Evolutionary conservation across 1,140 invertebrate species (phyloP), one percentile per base, ranked within the genome.

Genomic region (Orchesella cincta): DNA sequence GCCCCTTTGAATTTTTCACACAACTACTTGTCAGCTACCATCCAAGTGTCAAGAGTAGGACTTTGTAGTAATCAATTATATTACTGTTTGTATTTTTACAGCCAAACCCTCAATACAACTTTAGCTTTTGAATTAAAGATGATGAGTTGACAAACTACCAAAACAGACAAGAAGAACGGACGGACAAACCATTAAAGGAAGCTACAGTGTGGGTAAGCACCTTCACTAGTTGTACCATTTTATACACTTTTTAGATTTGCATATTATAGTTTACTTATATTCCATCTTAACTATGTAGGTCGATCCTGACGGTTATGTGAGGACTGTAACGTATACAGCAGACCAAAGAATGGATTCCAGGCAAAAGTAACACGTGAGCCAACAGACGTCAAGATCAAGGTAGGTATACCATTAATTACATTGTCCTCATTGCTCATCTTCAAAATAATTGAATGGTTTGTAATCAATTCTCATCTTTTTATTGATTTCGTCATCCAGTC

Each of bases 111-210:
- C 91, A 90, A n/a, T 93, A 93, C 85, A 90, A 92, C 83, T 93
- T 93, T 83, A 90, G 90, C 33, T 93, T 93, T 83, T 91, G 93
- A 84, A 91, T 93, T 23, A 92, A 91, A 82, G 92, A 93, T 81
- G 92, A 93, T 82, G 89, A 92, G 81, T 91, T 89, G 87, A 93
- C 92, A 78, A 93, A 93, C 87, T 93, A 93, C 85, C 92, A 93
- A 85, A 92, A 92, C 85, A 88, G 92, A 33, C 91, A 93, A 83
- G 92, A 93, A 83, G 88, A 91, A 81, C 88, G 91, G 91, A 92
- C 79, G 91, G 91, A 76, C 88, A 89, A 78, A 90, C 91, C 73
- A 92, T 92, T 83, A 92, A 91, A 82, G 91, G 91, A 64, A 12
- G 8, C 14, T 92, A 92, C 86, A 92, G 91, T 36, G 91, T 93